Conservation (phyloP, 2,888 invertebrate species). For the Polydesmus complanatus region DNA sequence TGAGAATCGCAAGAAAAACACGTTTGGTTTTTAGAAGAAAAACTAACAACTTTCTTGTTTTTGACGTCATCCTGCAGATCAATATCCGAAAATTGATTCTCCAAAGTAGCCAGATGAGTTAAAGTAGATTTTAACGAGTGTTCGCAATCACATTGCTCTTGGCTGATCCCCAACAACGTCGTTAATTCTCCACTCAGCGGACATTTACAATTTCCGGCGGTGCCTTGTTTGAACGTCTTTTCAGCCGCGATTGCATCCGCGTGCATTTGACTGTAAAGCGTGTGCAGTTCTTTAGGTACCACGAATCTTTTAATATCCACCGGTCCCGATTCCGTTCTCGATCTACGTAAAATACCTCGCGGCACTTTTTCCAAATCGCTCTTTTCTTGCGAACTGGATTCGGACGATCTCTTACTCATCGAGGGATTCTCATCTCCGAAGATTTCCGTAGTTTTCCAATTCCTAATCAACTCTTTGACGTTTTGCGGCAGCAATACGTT, state of each 20-base stretch:
- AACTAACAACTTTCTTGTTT: conserved; percentile 61
- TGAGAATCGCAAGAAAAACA: background rate
- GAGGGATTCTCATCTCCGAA: background rate
- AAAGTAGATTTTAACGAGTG: background rate
- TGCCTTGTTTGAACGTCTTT: background rate
- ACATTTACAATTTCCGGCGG: background rate
- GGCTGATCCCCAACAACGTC: background rate
- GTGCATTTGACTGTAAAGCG: background rate
- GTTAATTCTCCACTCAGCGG: background rate
- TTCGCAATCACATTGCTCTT: background rate
- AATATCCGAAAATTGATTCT: background rate
- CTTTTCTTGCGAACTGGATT: background rate
- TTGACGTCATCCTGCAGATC: background rate
- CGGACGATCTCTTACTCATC: background rate
- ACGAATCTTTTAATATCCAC: background rate
- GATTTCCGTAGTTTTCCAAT: conserved; percentile 27
- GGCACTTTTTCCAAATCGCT: background rate
- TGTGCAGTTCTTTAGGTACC: background rate
- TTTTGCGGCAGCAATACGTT: conserved; percentile 75
- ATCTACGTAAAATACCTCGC: background rate
- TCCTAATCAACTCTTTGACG: conserved; percentile 59
- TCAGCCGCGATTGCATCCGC: background rate
- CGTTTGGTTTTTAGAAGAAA: conserved; percentile 43
- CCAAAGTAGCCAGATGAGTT: background rate
- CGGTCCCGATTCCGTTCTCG: background rate